Conservation (phyloP, 2,797 vertebrate genomes). For the Myiothlypis chrysogaster region DNA sequence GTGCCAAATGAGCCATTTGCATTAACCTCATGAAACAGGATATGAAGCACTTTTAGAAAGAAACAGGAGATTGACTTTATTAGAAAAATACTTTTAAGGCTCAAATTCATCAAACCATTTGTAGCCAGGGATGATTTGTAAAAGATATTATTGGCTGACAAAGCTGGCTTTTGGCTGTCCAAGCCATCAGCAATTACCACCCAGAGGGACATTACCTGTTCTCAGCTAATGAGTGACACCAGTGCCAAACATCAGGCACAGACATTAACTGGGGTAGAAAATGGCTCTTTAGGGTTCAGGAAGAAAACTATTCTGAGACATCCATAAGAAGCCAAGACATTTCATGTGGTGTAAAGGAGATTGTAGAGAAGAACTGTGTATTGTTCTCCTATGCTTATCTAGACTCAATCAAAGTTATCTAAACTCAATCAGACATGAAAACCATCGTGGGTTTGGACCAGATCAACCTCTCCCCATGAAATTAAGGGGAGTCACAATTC, state of each 20-base stretch:
- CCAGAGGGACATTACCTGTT: slow-evolving; percentile 17
- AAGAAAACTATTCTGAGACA: neutral
- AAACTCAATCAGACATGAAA: neutral
- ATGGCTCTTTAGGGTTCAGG: neutral
- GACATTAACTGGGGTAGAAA: neutral
- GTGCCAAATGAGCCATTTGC: slow-evolving; percentile 24
- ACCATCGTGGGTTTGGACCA: neutral
- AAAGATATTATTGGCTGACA: neutral
- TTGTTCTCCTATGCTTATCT: neutral
- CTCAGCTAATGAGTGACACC: neutral
- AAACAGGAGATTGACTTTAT: neutral
- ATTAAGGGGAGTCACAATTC: neutral
- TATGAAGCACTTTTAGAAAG: slow-evolving; percentile 8
- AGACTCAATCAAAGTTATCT: neutral
- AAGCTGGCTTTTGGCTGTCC: slow-evolving; percentile 1
- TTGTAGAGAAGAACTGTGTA: neutral
- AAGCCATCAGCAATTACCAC: neutral
- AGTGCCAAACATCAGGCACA: neutral
- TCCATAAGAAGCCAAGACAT: neutral
- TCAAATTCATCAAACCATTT: slow-evolving; percentile 27
- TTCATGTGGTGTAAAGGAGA: neutral
- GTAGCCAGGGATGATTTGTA: neutral
- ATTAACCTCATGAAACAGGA: neutral
- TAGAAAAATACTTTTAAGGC: slow-evolving; percentile 25
- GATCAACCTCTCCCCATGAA: neutral